Evolutionary conservation across 2,113 vertebrate genomes (phyloP).

Genomic region (Campylomormyrus tamandua): DNA sequence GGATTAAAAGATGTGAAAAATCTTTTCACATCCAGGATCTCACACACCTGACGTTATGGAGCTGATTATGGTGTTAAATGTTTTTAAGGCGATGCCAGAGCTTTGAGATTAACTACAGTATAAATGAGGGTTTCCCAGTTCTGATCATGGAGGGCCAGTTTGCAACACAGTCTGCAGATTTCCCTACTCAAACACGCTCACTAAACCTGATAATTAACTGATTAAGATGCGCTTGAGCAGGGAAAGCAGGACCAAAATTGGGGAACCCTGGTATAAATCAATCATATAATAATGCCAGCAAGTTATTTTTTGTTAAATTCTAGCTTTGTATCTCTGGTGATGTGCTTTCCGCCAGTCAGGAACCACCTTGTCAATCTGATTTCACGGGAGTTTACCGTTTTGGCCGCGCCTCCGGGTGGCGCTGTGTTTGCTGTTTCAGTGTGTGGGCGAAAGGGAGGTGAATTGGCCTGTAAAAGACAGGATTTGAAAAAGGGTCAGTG

Average conservation of each 20-base stretch:
- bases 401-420: neutral
- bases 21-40: neutral
- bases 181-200: neutral
- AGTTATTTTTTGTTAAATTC: neutral
- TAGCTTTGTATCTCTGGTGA: neutral
- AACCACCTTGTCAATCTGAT: neutral
- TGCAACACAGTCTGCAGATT: neutral
- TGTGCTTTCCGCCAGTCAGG: neutral
- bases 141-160: neutral
- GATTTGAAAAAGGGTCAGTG: neutral
- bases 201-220: neutral
- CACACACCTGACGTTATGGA: neutral
- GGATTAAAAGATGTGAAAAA: neutral
- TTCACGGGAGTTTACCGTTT: neutral
- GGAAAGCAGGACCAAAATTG: neutral
- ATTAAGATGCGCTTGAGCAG: neutral
- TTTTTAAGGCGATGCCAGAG: neutral
- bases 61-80: neutral
- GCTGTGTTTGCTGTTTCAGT: neutral
- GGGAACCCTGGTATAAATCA: neutral
- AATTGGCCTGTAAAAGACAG: neutral
- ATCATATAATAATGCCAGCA: neutral
- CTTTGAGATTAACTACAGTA: neutral
- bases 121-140: neutral
- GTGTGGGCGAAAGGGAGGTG: neutral